A percentile compares a stretch with the other conserved stretches of the same genome.
phyloP scores from a whole-genome alignment of 2,113 vertebrate species.

The Larimichthys polyactis region DNA sequence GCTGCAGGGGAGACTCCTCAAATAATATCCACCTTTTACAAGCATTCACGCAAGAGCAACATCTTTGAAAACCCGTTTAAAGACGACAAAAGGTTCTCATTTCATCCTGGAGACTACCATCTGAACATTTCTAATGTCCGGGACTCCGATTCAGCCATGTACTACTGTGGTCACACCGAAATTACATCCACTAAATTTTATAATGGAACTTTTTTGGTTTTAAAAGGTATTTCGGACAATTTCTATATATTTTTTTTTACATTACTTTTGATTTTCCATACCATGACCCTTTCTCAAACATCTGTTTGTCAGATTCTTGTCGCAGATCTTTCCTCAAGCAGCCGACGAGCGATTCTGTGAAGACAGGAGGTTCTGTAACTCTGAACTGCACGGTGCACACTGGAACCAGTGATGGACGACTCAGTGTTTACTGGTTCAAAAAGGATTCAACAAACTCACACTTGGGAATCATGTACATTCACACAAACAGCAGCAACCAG shows the following conservation, averaged over 20 bases:
- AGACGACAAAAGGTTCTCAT: constrained; percentile 35
- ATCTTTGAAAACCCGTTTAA: constrained; percentile 42
- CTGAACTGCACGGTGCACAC: constrained; percentile 64
- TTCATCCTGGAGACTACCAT: constrained; percentile 16
- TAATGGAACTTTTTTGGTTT: constrained; percentile 48
- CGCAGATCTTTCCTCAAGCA: constrained; percentile 34
- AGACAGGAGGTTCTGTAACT: constrained; percentile 61
- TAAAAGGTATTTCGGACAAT: constrained; percentile 13
- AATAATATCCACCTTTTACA: constrained; percentile 56
- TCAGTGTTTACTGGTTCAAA: constrained; percentile 74
- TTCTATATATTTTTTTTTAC: not conserved
- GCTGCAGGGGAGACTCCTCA: constrained; percentile 33
- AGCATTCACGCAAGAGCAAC: not conserved
- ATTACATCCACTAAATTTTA: constrained; percentile 40
- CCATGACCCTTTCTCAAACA: not conserved
- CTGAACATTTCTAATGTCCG: constrained; percentile 55
- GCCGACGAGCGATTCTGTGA: constrained; percentile 4
- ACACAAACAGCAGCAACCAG: constrained; percentile 25
- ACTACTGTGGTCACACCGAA: constrained; percentile 63
- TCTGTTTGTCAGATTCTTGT: constrained; percentile 23
- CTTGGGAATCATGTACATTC: constrained; percentile 51
- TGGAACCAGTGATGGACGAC: constrained; percentile 40
- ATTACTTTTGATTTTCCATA: not conserved
- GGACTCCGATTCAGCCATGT: constrained; percentile 60
- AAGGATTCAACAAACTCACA: constrained; percentile 29